Percentiles rank a stretch among this genome's conserved stretches.
phyloP scores from a whole-genome alignment of 2,888 invertebrate genomes.

The Leptodirus hochenwartii region DNA sequence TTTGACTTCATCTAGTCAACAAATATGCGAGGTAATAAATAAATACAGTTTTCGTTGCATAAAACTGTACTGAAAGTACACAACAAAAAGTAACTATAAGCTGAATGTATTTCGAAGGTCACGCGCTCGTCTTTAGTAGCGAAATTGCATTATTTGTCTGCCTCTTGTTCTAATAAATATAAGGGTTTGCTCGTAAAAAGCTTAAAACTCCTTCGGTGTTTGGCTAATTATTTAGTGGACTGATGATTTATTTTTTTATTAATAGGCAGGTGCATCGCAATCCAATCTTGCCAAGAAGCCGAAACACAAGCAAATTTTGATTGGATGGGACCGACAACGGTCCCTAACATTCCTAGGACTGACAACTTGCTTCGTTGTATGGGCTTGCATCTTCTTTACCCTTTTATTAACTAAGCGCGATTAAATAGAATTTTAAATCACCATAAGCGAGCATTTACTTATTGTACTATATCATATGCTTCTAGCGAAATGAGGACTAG shows the following conservation, averaged over 20 bases:
- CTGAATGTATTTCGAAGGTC: no score
- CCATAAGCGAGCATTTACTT: background rate
- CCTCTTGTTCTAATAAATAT: no score
- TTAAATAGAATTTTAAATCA: slow-evolving; percentile 1
- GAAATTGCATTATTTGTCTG: no score
- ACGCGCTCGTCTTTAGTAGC: no score
- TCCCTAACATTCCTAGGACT: slow-evolving; percentile 25
- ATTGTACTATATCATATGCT: no score
- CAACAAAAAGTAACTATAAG: no score
- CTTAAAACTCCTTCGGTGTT: background rate
- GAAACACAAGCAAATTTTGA: slow-evolving; percentile 18
- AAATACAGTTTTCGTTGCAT: no score
- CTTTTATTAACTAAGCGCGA: slow-evolving; percentile 12
- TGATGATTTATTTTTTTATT: background rate
- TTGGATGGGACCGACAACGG: slow-evolving; percentile 30
- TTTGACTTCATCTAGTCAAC: no score
- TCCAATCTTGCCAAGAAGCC: slow-evolving; percentile 4
- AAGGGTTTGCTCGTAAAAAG: no score
- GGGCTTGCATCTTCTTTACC: slow-evolving; percentile 31
- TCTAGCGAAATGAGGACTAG: no score
- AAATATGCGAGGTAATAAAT: no score
- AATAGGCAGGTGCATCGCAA: background rate
- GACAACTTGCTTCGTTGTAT: slow-evolving; percentile 25
- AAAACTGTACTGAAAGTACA: no score
- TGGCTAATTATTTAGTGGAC: background rate